Conservation (phyloP, 2,797 vertebrate species). For the Propithecus perrieri region DNA sequence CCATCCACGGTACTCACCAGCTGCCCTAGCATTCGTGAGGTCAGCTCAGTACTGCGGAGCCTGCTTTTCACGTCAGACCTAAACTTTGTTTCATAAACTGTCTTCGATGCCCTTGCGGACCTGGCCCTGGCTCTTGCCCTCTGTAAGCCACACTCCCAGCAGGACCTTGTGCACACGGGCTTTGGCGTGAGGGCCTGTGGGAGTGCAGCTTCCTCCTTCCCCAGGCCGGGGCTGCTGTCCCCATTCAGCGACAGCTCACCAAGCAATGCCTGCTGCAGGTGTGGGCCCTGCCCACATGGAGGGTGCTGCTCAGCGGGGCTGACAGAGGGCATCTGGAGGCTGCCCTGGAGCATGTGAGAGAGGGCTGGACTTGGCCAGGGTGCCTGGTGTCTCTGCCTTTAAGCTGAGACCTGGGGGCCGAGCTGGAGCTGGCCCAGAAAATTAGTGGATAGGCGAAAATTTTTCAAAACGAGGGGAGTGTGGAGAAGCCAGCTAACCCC, state of each 20-base stretch:
- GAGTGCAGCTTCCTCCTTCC: neutral
- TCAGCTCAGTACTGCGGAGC: neutral
- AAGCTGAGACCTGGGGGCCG: neutral
- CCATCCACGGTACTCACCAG: neutral
- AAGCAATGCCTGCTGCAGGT: neutral
- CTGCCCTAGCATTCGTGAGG: neutral
- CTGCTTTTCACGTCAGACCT: neutral
- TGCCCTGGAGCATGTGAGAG: neutral
- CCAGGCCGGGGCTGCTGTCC: neutral
- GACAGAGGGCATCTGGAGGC: too few species aligned
- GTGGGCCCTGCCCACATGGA: neutral
- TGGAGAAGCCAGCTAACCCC: neutral
- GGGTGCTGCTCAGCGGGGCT: neutral
- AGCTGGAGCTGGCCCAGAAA: neutral
- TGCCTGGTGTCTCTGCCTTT: neutral
- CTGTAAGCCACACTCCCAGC: neutral
- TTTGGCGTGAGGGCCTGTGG: neutral
- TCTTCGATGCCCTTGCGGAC: neutral
- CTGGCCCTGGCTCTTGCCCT: neutral
- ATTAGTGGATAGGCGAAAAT: neutral
- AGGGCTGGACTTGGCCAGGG: neutral
- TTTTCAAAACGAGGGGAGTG: neutral
- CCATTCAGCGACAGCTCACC: neutral
- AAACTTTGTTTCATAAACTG: neutral
- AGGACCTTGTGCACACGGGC: neutral